Conservation (phyloP, 1,140 invertebrate genomes). For the Temnothorax curvispinosus region DNA sequence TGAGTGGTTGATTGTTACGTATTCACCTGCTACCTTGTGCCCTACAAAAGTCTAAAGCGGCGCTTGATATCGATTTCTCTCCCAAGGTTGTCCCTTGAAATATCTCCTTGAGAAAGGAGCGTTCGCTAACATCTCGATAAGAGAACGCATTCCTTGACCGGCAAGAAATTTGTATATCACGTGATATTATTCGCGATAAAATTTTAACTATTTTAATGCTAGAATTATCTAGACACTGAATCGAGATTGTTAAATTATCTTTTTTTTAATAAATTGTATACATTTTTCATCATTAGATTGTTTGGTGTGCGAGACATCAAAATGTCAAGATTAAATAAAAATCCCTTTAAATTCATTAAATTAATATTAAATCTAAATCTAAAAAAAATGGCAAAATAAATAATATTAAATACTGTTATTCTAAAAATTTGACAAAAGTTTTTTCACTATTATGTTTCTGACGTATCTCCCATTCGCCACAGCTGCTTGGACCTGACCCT, state of each 20-base stretch:
- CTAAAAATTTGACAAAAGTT: background rate
- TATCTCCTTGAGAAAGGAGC: conserved; percentile 55
- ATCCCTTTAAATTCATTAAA: conserved; percentile 10
- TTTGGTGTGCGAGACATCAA: background rate
- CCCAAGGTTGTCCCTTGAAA: conserved; percentile 71
- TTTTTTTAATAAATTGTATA: background rate
- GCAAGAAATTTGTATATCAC: background rate
- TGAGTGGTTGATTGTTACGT: conserved; percentile 11
- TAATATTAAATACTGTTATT: background rate
- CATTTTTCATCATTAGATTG: background rate
- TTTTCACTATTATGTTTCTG: background rate
- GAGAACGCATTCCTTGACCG: conserved; percentile 25
- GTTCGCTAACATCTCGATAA: conserved; percentile 50
- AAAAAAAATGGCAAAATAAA: background rate
- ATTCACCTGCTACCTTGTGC: conserved; percentile 50
- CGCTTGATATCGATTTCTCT: conserved; percentile 66
- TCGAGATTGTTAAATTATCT: background rate
- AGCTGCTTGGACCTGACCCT: background rate
- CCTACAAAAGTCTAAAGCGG: conserved; percentile 63
- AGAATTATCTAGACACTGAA: background rate
- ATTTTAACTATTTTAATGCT: background rate
- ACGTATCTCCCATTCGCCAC: background rate
- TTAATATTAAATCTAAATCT: background rate
- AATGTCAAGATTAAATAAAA: background rate
- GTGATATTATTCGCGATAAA: background rate